A percentile compares a stretch with the other conserved stretches of the same genome.
Evolutionary conservation across 2,888 invertebrate genomes (phyloP).

Genomic region (Hedya salicella): DNA sequence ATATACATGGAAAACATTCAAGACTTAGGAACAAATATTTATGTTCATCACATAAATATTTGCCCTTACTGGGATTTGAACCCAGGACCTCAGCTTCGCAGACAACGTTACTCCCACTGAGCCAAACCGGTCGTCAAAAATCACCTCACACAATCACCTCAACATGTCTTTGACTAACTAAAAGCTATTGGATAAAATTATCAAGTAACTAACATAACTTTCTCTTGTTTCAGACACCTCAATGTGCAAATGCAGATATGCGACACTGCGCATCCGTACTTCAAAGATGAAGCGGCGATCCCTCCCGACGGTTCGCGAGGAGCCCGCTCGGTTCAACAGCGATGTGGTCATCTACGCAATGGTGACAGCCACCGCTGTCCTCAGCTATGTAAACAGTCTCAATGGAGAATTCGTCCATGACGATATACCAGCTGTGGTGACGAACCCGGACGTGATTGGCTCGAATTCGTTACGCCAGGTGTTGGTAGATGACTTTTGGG

Average conservation of each 20-base stretch:
- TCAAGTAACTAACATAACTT: constrained; percentile 20
- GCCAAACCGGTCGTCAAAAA: too few species aligned
- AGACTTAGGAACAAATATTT: too few species aligned
- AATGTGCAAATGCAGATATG: constrained; percentile 81
- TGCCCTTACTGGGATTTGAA: too few species aligned
- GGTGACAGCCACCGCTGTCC: constrained; percentile 87
- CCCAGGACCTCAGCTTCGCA: too few species aligned
- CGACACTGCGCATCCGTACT: constrained; percentile 60
- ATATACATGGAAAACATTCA: too few species aligned
- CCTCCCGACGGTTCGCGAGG: constrained; percentile 73
- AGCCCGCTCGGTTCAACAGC: constrained; percentile 64
- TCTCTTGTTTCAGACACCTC: constrained; percentile 64
- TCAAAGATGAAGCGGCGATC: constrained; percentile 81
- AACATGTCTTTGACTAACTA: too few species aligned
- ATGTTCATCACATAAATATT: too few species aligned
- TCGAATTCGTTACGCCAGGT: constrained; percentile 86
- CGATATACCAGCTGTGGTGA: constrained; percentile 93
- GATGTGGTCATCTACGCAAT: constrained; percentile 86
- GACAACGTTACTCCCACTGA: too few species aligned
- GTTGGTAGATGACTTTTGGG: constrained; percentile 94
- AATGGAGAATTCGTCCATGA: constrained; percentile 95
- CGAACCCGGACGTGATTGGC: constrained; percentile 92
- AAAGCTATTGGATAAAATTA: too few species aligned
- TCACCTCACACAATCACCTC: too few species aligned
- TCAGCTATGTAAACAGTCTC: constrained; percentile 90